These are phyloP conservation scores for Metalampra italica DNA, from an alignment of 2,888 invertebrate species.

Conservation along the genomic window DNA sequence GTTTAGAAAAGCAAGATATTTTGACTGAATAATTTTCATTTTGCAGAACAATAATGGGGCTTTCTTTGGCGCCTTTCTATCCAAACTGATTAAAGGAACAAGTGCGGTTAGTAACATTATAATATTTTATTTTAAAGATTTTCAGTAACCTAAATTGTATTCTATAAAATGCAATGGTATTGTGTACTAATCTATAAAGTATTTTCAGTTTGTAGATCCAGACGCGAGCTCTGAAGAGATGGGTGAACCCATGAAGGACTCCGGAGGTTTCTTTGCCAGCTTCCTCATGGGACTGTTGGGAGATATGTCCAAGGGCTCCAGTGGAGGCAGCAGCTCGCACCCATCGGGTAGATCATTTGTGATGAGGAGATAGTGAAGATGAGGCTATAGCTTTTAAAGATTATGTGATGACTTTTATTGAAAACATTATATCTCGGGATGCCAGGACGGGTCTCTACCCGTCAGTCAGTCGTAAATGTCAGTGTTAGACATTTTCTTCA, in stretches of 20 bases:
- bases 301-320: slow-evolving; percentile 66
- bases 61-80: slow-evolving; percentile 65
- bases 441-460: too few relatives aligned
- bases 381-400: too few relatives aligned
- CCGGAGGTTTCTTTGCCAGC: slow-evolving; percentile 55
- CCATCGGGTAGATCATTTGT: slow-evolving; percentile 24
- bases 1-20: too few relatives aligned
- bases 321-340: slow-evolving; percentile 37
- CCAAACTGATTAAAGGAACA: slow-evolving; percentile 60
- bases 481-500: too few relatives aligned
- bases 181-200: too few relatives aligned
- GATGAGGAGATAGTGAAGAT: neutral
- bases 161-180: neutral
- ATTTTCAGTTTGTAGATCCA: neutral
- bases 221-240: slow-evolving; percentile 26
- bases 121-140: neutral
- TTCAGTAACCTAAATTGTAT: neutral
- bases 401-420: too few relatives aligned
- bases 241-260: slow-evolving; percentile 46
- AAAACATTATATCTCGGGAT: too few relatives aligned
- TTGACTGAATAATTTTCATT: neutral
- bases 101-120: slow-evolving; percentile 55
- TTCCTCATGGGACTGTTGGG: slow-evolving; percentile 56
- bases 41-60: slow-evolving; percentile 68
- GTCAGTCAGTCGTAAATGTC: too few relatives aligned